Percentiles rank a stretch among this genome's conserved stretches.
Conservation (phyloP, 2,888 invertebrate genomes). For the Platycheirus rosarum region DNA sequence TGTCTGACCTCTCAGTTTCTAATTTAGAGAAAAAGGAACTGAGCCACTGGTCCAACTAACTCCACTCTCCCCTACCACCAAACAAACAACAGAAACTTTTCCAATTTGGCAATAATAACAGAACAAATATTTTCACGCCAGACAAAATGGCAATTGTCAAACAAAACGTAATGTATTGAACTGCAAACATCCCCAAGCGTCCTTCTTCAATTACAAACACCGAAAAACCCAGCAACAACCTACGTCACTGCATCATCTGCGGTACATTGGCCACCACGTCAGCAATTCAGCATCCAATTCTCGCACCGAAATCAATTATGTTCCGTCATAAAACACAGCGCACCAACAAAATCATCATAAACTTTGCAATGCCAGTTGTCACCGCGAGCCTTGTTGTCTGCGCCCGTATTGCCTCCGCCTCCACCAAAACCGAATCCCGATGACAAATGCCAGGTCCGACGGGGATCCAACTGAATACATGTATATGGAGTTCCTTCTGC, state of each 20-base stretch:
- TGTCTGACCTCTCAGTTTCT: conserved; percentile 41
- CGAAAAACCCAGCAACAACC: background rate
- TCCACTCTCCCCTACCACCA: conserved; percentile 6
- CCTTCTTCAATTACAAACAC: conserved; percentile 25
- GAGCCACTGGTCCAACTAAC: background rate
- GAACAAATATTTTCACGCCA: conserved; percentile 70
- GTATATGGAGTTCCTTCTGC: conserved; percentile 38
- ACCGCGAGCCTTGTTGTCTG: conserved; percentile 51
- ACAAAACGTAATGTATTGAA: conserved; percentile 66
- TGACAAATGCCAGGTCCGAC: conserved; percentile 34
- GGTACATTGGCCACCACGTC: conserved; percentile 21
- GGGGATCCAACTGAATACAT: conserved; percentile 13
- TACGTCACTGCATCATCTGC: conserved; percentile 27
- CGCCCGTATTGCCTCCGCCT: conserved; percentile 9
- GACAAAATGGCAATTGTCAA: conserved; percentile 69
- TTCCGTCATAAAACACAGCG: conserved; percentile 58
- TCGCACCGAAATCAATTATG: conserved; percentile 68
- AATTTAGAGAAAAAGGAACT: conserved; percentile 30
- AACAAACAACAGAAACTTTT: conserved; percentile 62
- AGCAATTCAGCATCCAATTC: conserved; percentile 30
- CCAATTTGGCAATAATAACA: conserved; percentile 74
- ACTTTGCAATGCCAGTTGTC: conserved; percentile 57
- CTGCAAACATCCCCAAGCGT: conserved; percentile 44
- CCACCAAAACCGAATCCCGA: background rate
- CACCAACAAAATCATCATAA: conserved; percentile 70